Percentiles rank a stretch among this genome's conserved stretches.
Evolutionary conservation across 2,113 vertebrate species (phyloP).

Genomic region (Prochilodus magdalenae): DNA sequence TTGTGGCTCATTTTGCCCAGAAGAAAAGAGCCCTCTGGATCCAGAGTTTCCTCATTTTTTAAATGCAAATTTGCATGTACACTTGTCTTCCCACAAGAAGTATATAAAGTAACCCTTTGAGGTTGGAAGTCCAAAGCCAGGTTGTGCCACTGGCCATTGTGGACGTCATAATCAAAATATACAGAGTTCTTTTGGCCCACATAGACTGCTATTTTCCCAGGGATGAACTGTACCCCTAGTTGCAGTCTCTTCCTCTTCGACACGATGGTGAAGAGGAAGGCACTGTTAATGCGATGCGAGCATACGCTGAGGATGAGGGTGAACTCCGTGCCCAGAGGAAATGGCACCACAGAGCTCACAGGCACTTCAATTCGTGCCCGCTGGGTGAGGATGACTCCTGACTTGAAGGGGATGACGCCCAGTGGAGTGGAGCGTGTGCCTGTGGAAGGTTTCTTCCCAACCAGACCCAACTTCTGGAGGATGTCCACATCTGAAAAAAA

Average conservation of each 20-base stretch:
- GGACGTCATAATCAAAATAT: constrained; percentile 90
- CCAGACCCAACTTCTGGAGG: constrained; percentile 89
- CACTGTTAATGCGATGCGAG: constrained; percentile 91
- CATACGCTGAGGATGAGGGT: constrained; percentile 89
- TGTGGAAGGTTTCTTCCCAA: constrained; percentile 77
- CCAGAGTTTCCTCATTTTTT: constrained; percentile 81
- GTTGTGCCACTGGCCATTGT: constrained; percentile 93
- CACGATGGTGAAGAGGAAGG: constrained; percentile 88
- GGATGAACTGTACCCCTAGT: constrained; percentile 90
- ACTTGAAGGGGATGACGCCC: constrained; percentile 90
- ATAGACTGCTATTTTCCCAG: constrained; percentile 84
- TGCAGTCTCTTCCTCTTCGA: constrained; percentile 89
- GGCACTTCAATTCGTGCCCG: constrained; percentile 84
- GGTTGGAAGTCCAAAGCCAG: constrained; percentile 86
- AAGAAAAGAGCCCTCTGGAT: constrained; percentile 89
- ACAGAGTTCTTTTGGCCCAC: constrained; percentile 86
- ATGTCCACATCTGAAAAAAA: constrained; percentile 90
- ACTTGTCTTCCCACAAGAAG: constrained; percentile 87
- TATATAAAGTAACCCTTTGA: constrained; percentile 84
- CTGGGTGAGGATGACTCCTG: constrained; percentile 92
- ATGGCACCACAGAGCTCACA: constrained; percentile 77
- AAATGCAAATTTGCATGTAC: constrained; percentile 82
- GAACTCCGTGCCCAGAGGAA: constrained; percentile 77
- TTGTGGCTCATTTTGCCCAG: constrained; percentile 90
- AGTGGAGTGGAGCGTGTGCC: constrained; percentile 69